A percentile compares a stretch with the other conserved stretches of the same genome.
phyloP scores from a whole-genome alignment of 2,797 vertebrate species.

The Prionace glauca region DNA sequence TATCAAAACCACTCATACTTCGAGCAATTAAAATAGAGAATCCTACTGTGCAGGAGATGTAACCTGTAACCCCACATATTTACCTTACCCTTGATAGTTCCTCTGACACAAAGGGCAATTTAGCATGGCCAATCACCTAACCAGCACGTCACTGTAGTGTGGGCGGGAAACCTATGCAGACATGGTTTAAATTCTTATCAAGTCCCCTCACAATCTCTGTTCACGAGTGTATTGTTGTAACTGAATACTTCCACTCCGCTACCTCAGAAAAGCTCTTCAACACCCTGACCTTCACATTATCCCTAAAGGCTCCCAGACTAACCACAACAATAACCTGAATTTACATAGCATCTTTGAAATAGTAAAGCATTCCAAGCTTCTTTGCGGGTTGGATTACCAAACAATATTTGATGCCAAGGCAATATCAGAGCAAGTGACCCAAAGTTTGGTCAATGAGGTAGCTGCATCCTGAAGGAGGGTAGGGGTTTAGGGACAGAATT shows the following conservation, averaged over 20 bases:
- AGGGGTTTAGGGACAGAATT: too few species aligned
- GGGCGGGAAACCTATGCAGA: too few species aligned
- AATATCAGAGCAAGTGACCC: neutral
- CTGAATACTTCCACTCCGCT: neutral
- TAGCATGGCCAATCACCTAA: too few species aligned
- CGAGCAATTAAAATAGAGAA: neutral
- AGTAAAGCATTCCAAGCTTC: neutral
- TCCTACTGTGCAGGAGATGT: too few species aligned
- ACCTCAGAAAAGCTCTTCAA: neutral
- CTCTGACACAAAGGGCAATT: too few species aligned
- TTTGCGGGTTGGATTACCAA: neutral
- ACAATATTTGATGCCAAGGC: neutral
- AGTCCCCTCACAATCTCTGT: neutral
- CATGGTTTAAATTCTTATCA: neutral
- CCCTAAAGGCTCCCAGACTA: neutral
- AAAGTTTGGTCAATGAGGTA: neutral
- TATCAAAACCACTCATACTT: neutral
- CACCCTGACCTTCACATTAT: neutral
- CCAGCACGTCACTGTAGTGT: too few species aligned
- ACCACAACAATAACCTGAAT: neutral
- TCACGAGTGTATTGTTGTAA: neutral
- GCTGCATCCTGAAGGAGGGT: neutral
- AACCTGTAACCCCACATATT: too few species aligned
- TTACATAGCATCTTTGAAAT: neutral
- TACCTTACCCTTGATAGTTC: too few species aligned